Percentiles rank a stretch among this genome's conserved stretches.
Conservation (phyloP, 2,113 vertebrate species). For the Pollimyrus isidori region DNA sequence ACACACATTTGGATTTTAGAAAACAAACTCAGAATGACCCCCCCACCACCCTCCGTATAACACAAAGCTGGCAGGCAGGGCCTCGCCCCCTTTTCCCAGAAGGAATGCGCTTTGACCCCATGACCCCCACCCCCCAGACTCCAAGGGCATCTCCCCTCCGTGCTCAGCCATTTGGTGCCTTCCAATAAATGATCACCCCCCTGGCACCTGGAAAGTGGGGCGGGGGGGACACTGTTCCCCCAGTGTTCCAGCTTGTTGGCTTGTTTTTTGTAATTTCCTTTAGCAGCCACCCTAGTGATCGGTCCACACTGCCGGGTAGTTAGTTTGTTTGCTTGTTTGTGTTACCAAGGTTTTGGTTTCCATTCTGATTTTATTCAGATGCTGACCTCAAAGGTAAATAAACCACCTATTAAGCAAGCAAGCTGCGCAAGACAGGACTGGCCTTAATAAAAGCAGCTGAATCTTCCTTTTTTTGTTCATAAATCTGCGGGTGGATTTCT, state of each 20-base stretch:
- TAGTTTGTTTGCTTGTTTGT: constrained; percentile 9
- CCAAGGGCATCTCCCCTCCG: constrained; percentile 55
- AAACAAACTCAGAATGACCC: neutral
- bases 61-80: neutral
- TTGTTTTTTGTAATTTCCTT: constrained; percentile 16
- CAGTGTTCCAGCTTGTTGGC: constrained; percentile 35
- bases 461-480: too few species aligned
- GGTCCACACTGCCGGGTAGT: neutral
- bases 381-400: constrained; percentile 22
- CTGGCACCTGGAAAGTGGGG: constrained; percentile 32
- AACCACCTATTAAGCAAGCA: constrained; percentile 16
- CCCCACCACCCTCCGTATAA: neutral
- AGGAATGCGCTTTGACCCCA: constrained; percentile 58
- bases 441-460: neutral
- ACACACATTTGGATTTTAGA: neutral
- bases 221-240: constrained; percentile 29
- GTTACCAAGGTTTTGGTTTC: constrained; percentile 7
- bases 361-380: constrained; percentile 8
- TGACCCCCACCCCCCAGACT: constrained; percentile 49
- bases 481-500: neutral
- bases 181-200: constrained; percentile 55
- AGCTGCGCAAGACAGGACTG: neutral
- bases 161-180: constrained; percentile 56
- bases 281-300: neutral
- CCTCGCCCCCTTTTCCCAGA: constrained; percentile 28